These are phyloP conservation scores for Chrysolina americana DNA, from an alignment of 2,888 invertebrate species.

Conservation along the genomic window DNA sequence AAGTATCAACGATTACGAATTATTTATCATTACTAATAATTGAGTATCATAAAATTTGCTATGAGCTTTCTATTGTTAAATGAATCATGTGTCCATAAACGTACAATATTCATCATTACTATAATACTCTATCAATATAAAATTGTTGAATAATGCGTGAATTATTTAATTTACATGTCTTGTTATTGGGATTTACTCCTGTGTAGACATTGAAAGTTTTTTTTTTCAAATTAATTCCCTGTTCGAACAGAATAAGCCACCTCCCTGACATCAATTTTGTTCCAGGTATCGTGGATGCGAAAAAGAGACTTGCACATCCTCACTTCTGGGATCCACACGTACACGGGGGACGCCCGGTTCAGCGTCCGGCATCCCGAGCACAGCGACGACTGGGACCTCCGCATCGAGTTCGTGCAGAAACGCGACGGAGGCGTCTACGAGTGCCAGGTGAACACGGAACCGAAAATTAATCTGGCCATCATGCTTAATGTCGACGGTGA, in stretches of 20 bases:
- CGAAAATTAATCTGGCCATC: conserved; percentile 89
- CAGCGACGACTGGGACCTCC: conserved; percentile 90
- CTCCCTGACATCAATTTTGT: background rate
- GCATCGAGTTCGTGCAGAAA: conserved; percentile 87
- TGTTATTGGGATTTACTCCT: too few species aligned
- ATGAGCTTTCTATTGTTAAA: too few species aligned
- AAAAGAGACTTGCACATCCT: conserved; percentile 88
- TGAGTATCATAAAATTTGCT: too few species aligned
- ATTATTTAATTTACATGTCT: too few species aligned
- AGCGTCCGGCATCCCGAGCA: conserved; percentile 87
- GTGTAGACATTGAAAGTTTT: too few species aligned
- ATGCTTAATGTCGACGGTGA: conserved; percentile 86
- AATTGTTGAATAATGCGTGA: too few species aligned
- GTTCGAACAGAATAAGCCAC: background rate
- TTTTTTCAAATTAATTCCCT: too few species aligned
- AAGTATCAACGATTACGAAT: too few species aligned
- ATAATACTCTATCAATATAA: too few species aligned
- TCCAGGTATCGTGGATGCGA: conserved; percentile 87
- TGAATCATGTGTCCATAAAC: too few species aligned
- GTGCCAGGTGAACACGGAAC: conserved; percentile 92
- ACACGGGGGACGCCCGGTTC: conserved; percentile 90
- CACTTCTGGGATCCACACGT: conserved; percentile 87
- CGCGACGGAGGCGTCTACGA: conserved; percentile 89
- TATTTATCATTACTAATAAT: too few species aligned
- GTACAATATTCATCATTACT: too few species aligned